These are phyloP conservation scores for Neotoma lepida DNA, from an alignment of 2,113 vertebrate species.

Conservation along the genomic window DNA sequence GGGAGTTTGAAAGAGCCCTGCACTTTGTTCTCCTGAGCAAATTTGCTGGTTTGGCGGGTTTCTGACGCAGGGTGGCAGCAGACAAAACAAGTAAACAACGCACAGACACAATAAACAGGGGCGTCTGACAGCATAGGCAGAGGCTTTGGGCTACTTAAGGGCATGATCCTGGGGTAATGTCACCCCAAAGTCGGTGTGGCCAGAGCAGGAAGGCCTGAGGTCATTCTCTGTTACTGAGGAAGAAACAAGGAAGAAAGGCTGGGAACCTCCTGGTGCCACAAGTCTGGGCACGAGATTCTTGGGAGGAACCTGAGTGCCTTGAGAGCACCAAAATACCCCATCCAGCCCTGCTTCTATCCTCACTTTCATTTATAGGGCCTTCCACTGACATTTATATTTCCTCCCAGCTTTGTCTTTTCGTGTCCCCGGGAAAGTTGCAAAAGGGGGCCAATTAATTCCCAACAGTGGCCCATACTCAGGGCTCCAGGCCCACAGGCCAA, in stretches of 20 bases:
- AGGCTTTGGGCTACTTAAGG: conserved; percentile 16
- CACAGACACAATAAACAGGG: conserved; percentile 82
- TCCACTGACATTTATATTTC: not conserved
- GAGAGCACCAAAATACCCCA: not conserved
- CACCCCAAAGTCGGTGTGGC: not conserved
- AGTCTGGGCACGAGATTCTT: conserved; percentile 46
- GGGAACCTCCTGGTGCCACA: not conserved
- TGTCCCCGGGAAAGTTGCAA: not conserved
- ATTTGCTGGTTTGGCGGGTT: conserved; percentile 82
- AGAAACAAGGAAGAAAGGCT: conserved; percentile 9
- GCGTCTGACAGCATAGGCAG: not conserved
- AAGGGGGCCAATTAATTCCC: not conserved
- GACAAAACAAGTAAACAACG: conserved; percentile 86
- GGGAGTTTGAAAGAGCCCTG: not conserved
- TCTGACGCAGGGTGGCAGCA: conserved; percentile 88
- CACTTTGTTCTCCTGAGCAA: conserved; percentile 70
- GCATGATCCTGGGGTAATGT: not conserved
- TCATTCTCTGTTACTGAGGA: not conserved
- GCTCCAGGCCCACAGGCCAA: conserved; percentile 20
- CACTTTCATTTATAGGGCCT: conserved; percentile 21
- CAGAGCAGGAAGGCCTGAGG: not conserved
- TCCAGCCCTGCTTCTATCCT: not conserved
- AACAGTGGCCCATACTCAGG: not conserved
- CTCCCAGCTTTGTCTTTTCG: not conserved
- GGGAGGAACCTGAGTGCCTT: conserved; percentile 29